A percentile compares a stretch with the other conserved stretches of the same genome.
These are phyloP conservation scores for Archocentrus centrarchus DNA, from an alignment of 2,113 vertebrate genomes.

Conservation along the genomic window DNA sequence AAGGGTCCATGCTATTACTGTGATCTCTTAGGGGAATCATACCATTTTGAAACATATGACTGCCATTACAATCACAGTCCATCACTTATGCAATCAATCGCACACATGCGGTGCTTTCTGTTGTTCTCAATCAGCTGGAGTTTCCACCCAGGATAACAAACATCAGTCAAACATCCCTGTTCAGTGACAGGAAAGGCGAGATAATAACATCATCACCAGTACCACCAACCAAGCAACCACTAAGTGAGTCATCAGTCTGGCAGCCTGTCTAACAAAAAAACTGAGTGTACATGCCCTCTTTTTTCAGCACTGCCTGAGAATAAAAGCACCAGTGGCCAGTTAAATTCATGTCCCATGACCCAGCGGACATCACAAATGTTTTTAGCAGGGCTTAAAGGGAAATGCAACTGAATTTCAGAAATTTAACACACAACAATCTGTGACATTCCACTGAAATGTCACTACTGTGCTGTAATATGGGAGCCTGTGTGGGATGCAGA, in stretches of 20 bases:
- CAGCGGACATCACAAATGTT: not conserved
- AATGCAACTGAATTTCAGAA: not conserved
- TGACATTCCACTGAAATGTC: not conserved
- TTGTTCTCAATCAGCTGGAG: slow-evolving; percentile 13
- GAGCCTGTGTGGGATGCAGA: not conserved
- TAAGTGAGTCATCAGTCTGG: slow-evolving; percentile 56
- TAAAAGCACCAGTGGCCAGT: slow-evolving; percentile 26
- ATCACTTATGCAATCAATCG: not conserved
- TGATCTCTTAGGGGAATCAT: not conserved
- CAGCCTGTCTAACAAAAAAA: slow-evolving; percentile 24
- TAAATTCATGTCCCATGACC: slow-evolving; percentile 10
- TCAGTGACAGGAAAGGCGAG: slow-evolving; percentile 15
- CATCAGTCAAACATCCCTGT: not conserved
- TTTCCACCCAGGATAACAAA: slow-evolving; percentile 17
- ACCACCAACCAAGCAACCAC: slow-evolving; percentile 36
- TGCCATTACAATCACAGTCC: not conserved
- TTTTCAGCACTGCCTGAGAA: slow-evolving; percentile 32
- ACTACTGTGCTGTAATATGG: not conserved
- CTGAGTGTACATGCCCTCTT: slow-evolving; percentile 45
- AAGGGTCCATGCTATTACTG: fast-evolving
- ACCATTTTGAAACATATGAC: not conserved
- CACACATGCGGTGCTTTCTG: not conserved
- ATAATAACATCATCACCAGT: slow-evolving; percentile 14
- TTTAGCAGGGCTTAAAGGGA: not conserved
- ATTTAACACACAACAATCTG: not conserved